phyloP scores from a whole-genome alignment of 1,140 invertebrate genomes.

The Bombus consobrinus region DNA sequence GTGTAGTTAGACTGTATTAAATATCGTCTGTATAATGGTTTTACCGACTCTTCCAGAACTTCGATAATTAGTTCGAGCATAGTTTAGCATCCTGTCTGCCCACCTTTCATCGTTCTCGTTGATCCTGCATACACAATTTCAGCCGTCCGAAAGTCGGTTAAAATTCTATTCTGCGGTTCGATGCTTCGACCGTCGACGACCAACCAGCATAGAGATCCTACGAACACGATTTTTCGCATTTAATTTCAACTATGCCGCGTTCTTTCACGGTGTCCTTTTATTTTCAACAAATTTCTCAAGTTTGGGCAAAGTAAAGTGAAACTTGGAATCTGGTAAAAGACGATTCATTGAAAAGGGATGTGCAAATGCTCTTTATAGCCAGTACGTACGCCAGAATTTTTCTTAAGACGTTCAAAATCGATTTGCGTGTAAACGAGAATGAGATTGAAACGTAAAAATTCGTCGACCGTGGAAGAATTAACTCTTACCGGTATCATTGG shows the following conservation, averaged over 20 bases:
- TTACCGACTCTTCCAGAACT: constrained; percentile 51
- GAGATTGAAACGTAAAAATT: no score
- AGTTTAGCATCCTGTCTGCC: constrained; percentile 47
- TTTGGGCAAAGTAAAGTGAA: neutral
- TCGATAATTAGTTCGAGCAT: constrained; percentile 64
- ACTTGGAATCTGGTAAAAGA: no score
- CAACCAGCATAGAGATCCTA: no score
- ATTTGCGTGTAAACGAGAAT: no score
- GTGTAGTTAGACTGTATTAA: constrained; percentile 54
- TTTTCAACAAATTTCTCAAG: neutral
- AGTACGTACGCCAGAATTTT: no score
- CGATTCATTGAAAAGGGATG: no score
- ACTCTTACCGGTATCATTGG: no score
- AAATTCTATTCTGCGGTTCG: constrained; percentile 18
- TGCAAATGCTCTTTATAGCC: no score
- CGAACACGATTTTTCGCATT: no score
- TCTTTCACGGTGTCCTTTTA: neutral
- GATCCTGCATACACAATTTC: constrained; percentile 9
- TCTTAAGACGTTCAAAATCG: no score
- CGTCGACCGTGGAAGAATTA: no score
- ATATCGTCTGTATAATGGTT: constrained; percentile 62
- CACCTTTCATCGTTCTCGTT: constrained; percentile 33
- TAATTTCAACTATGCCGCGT: neutral
- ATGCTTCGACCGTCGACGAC: neutral
- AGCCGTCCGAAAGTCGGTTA: neutral